Evolutionary conservation across 2,797 vertebrate species (phyloP).

Genomic region (Darevskia mixta): DNA sequence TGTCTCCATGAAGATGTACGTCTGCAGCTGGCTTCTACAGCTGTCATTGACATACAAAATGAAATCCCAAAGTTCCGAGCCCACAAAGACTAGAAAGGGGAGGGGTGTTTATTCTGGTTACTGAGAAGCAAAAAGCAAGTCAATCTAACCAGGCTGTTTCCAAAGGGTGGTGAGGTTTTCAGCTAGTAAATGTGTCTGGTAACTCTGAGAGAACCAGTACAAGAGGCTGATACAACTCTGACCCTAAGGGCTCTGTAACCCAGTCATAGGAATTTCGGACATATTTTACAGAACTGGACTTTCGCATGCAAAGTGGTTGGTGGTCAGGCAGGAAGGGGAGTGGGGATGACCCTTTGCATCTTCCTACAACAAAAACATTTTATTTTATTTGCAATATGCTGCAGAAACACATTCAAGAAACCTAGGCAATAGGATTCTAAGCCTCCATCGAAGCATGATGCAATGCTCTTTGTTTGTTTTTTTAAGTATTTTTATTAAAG

Average conservation of each 20-base stretch:
- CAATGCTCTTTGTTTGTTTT: background rate
- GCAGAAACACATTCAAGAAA: background rate
- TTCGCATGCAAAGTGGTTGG: background rate
- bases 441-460: background rate
- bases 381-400: background rate
- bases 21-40: constrained; percentile 62
- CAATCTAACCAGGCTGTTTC: background rate
- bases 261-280: background rate
- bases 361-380: background rate
- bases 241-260: background rate
- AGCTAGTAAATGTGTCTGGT: background rate
- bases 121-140: constrained; percentile 62
- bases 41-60: constrained; percentile 61
- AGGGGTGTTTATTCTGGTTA: constrained; percentile 66
- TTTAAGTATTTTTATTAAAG: no score
- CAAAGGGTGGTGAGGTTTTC: constrained; percentile 20
- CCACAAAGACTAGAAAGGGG: constrained; percentile 57
- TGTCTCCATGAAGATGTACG: constrained; percentile 51
- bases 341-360: background rate
- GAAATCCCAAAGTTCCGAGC: constrained; percentile 58
- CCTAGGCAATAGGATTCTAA: background rate
- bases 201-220: background rate
- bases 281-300: background rate
- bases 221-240: background rate
- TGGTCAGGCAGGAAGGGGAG: background rate